Evolutionary conservation across 2,797 vertebrate genomes (phyloP).

Genomic region (Lepidocolaptes lacrymiger): DNA sequence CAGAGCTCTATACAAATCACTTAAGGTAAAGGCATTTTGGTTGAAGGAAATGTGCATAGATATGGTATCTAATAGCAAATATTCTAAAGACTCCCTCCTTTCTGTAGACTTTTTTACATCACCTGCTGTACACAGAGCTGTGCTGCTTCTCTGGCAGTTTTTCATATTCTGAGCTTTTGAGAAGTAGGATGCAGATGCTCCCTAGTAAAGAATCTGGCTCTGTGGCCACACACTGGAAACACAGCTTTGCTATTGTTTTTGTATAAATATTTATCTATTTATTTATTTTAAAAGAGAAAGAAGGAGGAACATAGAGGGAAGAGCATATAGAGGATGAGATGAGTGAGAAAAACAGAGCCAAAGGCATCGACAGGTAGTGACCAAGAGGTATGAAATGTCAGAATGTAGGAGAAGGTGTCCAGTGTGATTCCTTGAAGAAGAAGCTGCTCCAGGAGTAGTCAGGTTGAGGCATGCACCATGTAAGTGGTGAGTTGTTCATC

Average conservation of each 20-base stretch:
- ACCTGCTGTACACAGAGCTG: neutral
- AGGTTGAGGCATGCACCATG: neutral
- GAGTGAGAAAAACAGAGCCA: neutral
- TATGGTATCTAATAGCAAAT: neutral
- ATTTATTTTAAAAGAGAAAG: neutral
- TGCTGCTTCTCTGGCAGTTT: neutral
- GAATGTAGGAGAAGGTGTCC: slow-evolving; percentile 16
- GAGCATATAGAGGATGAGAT: neutral
- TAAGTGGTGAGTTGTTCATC: neutral
- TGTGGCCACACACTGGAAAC: neutral
- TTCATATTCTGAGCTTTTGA: neutral
- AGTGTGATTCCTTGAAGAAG: neutral
- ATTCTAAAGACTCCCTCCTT: neutral
- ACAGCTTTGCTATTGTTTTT: neutral
- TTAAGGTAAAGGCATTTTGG: neutral
- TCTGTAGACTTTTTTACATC: neutral
- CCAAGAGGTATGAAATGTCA: neutral
- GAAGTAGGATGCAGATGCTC: neutral
- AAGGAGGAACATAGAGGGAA: neutral
- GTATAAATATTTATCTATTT: neutral
- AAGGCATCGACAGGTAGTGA: neutral
- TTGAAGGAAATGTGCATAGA: neutral
- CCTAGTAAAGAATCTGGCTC: neutral
- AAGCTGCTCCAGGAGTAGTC: neutral
- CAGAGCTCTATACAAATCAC: neutral